Percentiles rank a stretch among this genome's conserved stretches.
Conservation (phyloP, 2,797 vertebrate genomes). For the Coranthus polyacanthus region DNA sequence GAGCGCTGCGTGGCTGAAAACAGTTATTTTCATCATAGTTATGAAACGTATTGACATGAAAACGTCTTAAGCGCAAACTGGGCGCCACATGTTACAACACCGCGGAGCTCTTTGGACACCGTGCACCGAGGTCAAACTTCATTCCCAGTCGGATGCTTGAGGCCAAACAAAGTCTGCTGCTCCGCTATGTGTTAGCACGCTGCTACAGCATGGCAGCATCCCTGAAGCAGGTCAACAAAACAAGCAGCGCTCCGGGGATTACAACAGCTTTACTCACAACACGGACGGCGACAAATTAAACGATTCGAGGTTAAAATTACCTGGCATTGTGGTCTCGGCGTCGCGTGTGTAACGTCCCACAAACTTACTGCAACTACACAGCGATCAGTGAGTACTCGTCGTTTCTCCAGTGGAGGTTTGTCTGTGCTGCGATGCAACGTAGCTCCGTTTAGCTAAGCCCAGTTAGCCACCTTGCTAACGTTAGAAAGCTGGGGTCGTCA, state of each 20-base stretch:
- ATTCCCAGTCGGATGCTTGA: conserved; percentile 24
- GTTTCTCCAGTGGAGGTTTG: conserved; percentile 57
- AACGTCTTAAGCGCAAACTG: neutral
- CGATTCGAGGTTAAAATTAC: conserved; percentile 55
- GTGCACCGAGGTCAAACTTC: conserved; percentile 33
- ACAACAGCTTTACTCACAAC: conserved; percentile 7
- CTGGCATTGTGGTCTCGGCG: conserved; percentile 81
- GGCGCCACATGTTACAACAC: rapidly evolving
- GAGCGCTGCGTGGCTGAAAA: conserved; percentile 3
- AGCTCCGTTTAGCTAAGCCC: conserved; percentile 74
- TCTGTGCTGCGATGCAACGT: conserved; percentile 69
- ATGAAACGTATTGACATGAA: neutral
- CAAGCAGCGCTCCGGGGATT: conserved; percentile 58
- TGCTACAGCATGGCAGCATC: conserved; percentile 82
- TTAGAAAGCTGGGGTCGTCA: conserved; percentile 79
- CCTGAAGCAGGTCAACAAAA: conserved; percentile 76
- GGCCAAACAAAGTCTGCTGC: conserved; percentile 69
- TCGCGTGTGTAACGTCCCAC: conserved; percentile 36
- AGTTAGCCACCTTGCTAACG: conserved; percentile 78
- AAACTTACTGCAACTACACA: conserved; percentile 48
- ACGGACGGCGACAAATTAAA: neutral
- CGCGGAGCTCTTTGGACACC: rapidly evolving
- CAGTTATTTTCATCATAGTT: neutral
- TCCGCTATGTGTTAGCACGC: conserved; percentile 65
- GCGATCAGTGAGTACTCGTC: conserved; percentile 48